Evolutionary conservation across 2,888 invertebrate genomes (phyloP).

Genomic region (Empis livida): DNA sequence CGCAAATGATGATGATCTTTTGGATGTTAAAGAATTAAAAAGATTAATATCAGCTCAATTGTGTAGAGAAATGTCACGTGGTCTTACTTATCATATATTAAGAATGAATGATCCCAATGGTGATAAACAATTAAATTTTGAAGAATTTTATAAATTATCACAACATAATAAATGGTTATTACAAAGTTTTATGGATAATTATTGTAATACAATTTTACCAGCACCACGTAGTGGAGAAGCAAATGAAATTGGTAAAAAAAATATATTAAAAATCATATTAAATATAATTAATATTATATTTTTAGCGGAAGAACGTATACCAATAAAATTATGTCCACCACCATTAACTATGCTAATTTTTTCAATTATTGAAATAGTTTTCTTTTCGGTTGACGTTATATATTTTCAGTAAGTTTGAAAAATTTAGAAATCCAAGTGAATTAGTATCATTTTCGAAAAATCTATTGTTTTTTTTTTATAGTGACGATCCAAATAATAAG

Average conservation of each 20-base stretch:
- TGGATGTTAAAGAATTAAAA: constrained; percentile 51
- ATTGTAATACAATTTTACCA: constrained; percentile 30
- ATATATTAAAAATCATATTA: too few species aligned
- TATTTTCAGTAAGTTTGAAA: constrained; percentile 28
- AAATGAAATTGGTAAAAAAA: constrained; percentile 27
- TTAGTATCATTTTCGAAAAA: too few species aligned
- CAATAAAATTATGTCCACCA: constrained; percentile 89
- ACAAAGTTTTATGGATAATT: constrained; percentile 23
- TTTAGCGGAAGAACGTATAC: constrained; percentile 69
- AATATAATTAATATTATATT: constrained; percentile 59
- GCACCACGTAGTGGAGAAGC: constrained; percentile 28
- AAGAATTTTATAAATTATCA: constrained; percentile 55
- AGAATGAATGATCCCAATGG: constrained; percentile 48
- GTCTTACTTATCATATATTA: constrained; percentile 54
- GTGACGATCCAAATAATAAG: constrained; percentile 31
- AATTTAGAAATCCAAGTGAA: background rate
- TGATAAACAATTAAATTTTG: constrained; percentile 50
- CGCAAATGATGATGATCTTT: constrained; percentile 52
- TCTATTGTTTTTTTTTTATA: constrained; percentile 13
- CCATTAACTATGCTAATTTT: constrained; percentile 83
- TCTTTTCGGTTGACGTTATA: constrained; percentile 42
- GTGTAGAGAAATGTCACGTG: constrained; percentile 51
- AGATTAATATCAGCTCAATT: constrained; percentile 26
- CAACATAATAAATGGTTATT: constrained; percentile 39
- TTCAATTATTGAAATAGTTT: constrained; percentile 72